Base-by-base conservation (phyloP, 2,113 vertebrate species). In the Cryptomyrus ogoouensis region DNA sequence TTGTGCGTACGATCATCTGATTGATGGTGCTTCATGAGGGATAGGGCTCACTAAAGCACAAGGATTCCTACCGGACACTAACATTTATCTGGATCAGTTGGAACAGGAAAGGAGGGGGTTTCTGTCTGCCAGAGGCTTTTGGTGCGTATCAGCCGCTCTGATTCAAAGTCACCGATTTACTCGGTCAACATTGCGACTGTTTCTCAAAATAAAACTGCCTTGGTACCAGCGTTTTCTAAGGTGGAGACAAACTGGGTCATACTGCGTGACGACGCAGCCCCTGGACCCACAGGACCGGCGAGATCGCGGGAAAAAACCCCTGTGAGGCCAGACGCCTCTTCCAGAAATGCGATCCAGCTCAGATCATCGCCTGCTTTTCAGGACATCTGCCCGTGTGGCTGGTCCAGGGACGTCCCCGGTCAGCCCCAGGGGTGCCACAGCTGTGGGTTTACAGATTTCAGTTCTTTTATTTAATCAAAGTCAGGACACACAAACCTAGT, bases 401-500 rank as follows among this genome's bases (percentile, higher is more conserved):
- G 85, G 15, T 53, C 24, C 50, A 35, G 49, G 53, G 85, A 19
- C 89, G 49, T 88, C 88, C 90, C 90, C 84, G 89, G 83, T 91
- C 90, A 92, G 53, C 88, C 89, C 74, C 42, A 56, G 56, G 85
- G 88, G 8, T 84, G 47, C 83, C 21, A 53, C 90, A 87, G 44
- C 87, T 93, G 93, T 92, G 56, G 15, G 13, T 93, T 74, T 62
- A 90, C 53, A 86, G 31, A n/a, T 44, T 89, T 89, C 46, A 84
- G 53, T 50, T 83, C 2, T 27, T 87, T 87, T 87, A 56, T 88
- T n/a, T 70, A 52, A 87, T 58, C 47, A 70, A 89, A 87, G 83
- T 56, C 89, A 80, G 17, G 77, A 89, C 90, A n/a, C 90, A 89
- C 83, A 31, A 90, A 80, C 39, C 13, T 44, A 13, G 50, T 90